Conservation (phyloP, 2,888 invertebrate genomes). For the Brassicogethes aeneus region DNA sequence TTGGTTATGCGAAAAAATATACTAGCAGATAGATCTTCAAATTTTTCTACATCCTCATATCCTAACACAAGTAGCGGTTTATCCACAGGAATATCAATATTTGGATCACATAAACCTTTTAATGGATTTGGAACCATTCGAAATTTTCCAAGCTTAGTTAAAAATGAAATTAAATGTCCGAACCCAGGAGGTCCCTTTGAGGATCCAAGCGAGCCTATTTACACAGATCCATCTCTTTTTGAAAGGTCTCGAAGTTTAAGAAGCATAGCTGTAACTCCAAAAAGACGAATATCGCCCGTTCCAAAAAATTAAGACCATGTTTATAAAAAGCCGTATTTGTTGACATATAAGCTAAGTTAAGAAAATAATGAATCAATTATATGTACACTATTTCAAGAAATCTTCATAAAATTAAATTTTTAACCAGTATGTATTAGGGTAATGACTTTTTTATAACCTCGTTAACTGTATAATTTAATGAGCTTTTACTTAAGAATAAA, state of each 20-base stretch:
- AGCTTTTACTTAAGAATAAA: no score
- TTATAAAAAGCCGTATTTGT: no score
- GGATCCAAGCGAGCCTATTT: conserved; percentile 88
- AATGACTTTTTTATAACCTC: no score
- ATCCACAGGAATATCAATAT: conserved; percentile 52
- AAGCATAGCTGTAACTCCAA: conserved; percentile 49
- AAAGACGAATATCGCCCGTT: conserved; percentile 27
- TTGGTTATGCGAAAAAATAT: conserved; percentile 66
- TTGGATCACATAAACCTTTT: conserved; percentile 59
- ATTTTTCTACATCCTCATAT: conserved; percentile 34
- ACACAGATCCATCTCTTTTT: conserved; percentile 85
- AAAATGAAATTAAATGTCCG: conserved; percentile 31
- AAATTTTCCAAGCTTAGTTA: conserved; percentile 32
- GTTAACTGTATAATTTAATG: no score
- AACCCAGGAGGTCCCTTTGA: conserved; percentile 51
- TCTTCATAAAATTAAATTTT: no score
- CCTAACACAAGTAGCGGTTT: conserved; percentile 41
- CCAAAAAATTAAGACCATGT: conserved; percentile 15
- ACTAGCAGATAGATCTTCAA: conserved; percentile 43
- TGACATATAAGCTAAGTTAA: no score
- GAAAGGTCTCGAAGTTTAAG: conserved; percentile 72
- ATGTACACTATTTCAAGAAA: no score
- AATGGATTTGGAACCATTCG: conserved; percentile 27
- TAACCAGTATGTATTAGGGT: no score
- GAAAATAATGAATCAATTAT: no score